Evolutionary conservation across 2,797 vertebrate species (phyloP).

Genomic region (Cossypha dichroa): DNA sequence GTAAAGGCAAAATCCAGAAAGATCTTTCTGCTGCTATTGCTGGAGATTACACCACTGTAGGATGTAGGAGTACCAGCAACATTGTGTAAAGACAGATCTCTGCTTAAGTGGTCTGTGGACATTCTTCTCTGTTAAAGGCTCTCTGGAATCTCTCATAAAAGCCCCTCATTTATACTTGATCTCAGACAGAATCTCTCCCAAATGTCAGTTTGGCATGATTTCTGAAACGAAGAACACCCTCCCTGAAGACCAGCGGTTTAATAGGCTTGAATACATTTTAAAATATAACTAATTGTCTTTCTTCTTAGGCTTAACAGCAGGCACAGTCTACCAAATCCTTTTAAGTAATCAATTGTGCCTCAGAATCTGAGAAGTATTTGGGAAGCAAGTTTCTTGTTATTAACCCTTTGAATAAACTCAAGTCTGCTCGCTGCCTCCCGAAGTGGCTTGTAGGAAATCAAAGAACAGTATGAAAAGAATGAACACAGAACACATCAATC

Average conservation of each 20-base stretch:
- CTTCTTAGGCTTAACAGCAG: constrained; percentile 7
- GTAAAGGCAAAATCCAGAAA: not conserved
- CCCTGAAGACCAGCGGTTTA: constrained; percentile 29
- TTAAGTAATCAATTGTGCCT: not conserved
- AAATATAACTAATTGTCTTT: constrained; percentile 47
- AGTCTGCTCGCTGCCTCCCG: not conserved
- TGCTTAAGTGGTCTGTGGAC: not conserved
- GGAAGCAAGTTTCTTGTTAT: not conserved
- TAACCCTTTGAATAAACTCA: not conserved
- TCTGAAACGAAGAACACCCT: not conserved
- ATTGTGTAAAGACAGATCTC: not conserved
- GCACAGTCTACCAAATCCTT: constrained; percentile 5
- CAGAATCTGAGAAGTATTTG: not conserved
- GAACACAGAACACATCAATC: not conserved
- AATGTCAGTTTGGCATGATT: not conserved
- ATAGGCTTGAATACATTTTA: constrained; percentile 10
- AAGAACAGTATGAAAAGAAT: not conserved
- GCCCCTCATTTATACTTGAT: not conserved
- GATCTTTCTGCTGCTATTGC: not conserved
- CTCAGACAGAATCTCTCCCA: not conserved
- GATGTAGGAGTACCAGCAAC: not conserved
- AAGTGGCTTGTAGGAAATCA: not conserved
- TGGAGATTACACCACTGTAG: not conserved
- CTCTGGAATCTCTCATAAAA: not conserved
- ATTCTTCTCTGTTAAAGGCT: not conserved